Conservation (phyloP, 2,113 vertebrate genomes). For the Pantherophis guttatus region DNA sequence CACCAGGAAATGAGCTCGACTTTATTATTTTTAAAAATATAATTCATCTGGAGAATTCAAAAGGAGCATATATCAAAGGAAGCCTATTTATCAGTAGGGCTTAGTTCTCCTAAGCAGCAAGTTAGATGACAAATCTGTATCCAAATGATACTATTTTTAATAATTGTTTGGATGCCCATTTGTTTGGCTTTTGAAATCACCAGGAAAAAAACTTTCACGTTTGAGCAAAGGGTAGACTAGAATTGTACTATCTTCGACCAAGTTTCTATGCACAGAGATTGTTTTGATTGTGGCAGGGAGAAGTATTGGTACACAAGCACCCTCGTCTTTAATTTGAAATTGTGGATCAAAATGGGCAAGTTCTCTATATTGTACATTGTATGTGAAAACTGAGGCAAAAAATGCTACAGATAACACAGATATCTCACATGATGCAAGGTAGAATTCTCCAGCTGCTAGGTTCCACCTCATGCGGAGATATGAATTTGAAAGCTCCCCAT, state of each 20-base stretch:
- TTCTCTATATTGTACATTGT: background rate
- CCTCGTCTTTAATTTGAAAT: background rate
- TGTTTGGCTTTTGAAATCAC: background rate
- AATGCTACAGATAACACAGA: background rate
- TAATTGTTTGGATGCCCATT: background rate
- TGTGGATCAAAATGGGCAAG: background rate
- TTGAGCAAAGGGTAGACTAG: background rate
- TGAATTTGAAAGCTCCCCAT: background rate
- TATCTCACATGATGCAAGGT: background rate
- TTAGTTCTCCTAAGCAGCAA: background rate
- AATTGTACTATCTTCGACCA: background rate
- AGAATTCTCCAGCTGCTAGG: background rate
- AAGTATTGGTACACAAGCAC: background rate
- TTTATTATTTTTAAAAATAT: background rate
- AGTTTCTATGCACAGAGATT: background rate
- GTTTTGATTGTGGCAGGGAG: background rate
- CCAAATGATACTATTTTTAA: background rate
- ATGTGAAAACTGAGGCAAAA: background rate
- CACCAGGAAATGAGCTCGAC: background rate
- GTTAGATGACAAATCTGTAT: background rate
- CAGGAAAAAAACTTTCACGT: background rate
- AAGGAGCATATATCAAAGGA: background rate
- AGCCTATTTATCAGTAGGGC: background rate
- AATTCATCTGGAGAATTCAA: background rate
- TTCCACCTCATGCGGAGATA: background rate